phyloP scores from a whole-genome alignment of 2,797 vertebrate species.

The Artibeus lituratus region DNA sequence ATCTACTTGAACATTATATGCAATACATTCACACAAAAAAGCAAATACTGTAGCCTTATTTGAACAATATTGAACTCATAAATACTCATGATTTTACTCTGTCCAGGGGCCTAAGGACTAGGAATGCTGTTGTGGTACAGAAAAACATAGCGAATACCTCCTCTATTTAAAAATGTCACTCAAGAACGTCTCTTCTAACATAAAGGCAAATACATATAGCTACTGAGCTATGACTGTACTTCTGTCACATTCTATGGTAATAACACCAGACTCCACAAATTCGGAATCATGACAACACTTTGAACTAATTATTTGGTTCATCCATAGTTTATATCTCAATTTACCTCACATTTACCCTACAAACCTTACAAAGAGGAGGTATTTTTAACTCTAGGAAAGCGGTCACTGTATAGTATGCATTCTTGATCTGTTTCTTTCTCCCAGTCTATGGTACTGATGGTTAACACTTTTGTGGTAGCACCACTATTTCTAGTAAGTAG shows the following conservation, averaged over 20 bases:
- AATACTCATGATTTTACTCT: slow-evolving; percentile 71
- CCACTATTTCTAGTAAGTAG: slow-evolving; percentile 77
- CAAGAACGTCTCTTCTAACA: slow-evolving; percentile 73
- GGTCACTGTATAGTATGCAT: slow-evolving; percentile 52
- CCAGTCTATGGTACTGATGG: slow-evolving; percentile 55
- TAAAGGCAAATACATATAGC: slow-evolving; percentile 76
- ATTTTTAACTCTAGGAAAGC: slow-evolving; percentile 66
- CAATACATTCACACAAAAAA: slow-evolving; percentile 71
- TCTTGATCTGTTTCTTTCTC: slow-evolving; percentile 67
- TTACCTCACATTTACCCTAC: slow-evolving; percentile 73
- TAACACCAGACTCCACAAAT: slow-evolving; percentile 65
- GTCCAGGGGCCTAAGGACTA: slow-evolving; percentile 61
- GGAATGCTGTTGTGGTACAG: slow-evolving; percentile 69
- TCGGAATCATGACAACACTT: slow-evolving; percentile 75
- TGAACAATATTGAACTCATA: slow-evolving; percentile 71
- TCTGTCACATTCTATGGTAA: slow-evolving; percentile 78
- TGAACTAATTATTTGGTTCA: slow-evolving; percentile 73
- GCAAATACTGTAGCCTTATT: slow-evolving; percentile 78
- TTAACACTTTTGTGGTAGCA: slow-evolving; percentile 76
- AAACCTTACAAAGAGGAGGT: slow-evolving; percentile 69
- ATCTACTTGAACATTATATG: slow-evolving; percentile 70
- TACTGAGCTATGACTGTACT: slow-evolving; percentile 75
- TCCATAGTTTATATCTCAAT: slow-evolving; percentile 77
- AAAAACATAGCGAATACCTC: slow-evolving; percentile 69
- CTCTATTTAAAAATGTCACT: slow-evolving; percentile 72